Base-by-base conservation (phyloP, 2,113 vertebrate species). In the Felis chaus region DNA sequence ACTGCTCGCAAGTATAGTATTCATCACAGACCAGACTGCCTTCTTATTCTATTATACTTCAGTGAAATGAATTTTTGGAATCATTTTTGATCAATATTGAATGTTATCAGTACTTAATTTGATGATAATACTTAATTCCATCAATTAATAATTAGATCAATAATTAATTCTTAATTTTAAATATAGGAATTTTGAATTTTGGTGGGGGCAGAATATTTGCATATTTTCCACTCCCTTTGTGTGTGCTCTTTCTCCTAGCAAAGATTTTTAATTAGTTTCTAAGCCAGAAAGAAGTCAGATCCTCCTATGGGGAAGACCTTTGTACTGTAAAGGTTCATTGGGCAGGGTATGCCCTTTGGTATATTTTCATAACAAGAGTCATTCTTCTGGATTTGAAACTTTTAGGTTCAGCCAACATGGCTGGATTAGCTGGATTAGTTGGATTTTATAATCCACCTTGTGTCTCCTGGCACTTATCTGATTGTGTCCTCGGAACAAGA, bases 161-260 rank as follows among this genome's bases (percentile, higher is more conserved):
- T 57, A 57, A 4, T 93, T 91, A 81, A 85, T 57, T 94, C 53
- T 90, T 71, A 48, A 88, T 69, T 96, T 93, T 89, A 86, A 96
- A 57, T 87, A 57, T 31, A 79, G 8, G 78, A 89, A 87, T 25
- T 89, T 94, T 87, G 66, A 73, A 78, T 85, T 94, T 45, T 33
- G 13, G n/a, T 14, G 9, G 8, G 25, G 14, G 7, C 41, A 82
- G 45, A 93, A n/a, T 81, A 89, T 53, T 73, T 73, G 13, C 31
- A 61, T 53, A 48, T 69, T 96, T 97, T 79, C 9, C 33, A 91
- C 33, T 97, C 57, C n/a, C 61, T 82, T 93, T 92, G 73, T 82
- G 7, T 69, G 27, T 79, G 27, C 0, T 94, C n/a, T 93, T 96
- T 89, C 9, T 95, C 5, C 39, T 69, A 50, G 41, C 7, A 92